Percentiles rank a stretch among this genome's conserved stretches.
Conservation (phyloP, 2,113 vertebrate genomes). For the Pholis gunnellus region DNA sequence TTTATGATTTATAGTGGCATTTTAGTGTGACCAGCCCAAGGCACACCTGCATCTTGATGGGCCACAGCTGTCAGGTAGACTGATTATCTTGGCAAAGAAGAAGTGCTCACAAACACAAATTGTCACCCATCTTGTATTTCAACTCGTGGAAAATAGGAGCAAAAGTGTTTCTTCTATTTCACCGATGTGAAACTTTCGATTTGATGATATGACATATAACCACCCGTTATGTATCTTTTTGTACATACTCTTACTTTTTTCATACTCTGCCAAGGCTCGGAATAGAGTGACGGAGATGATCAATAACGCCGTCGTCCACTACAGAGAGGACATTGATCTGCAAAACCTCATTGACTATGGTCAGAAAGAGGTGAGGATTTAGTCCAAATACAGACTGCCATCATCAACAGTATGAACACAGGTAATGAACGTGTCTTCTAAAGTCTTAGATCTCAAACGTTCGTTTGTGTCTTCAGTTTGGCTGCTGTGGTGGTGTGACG, state of each 20-base stretch:
- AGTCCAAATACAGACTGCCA: not conserved
- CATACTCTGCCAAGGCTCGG: slow-evolving; percentile 81
- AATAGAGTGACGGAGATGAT: slow-evolving; percentile 89
- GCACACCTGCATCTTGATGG: not conserved
- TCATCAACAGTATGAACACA: not conserved
- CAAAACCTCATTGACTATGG: slow-evolving; percentile 95
- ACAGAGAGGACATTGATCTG: slow-evolving; percentile 91
- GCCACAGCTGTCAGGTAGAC: not conserved
- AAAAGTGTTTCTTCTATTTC: not conserved
- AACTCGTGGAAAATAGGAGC: too few relatives aligned
- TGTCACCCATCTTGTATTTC: too few relatives aligned
- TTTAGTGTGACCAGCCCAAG: not conserved
- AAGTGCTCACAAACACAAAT: too few relatives aligned
- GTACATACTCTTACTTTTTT: not conserved
- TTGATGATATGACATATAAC: not conserved
- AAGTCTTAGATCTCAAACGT: not conserved
- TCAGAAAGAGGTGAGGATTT: slow-evolving; percentile 87
- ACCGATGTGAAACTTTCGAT: not conserved
- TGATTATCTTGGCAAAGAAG: not conserved
- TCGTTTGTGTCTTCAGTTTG: slow-evolving; percentile 82
- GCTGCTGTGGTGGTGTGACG: slow-evolving; percentile 89
- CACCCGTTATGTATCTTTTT: not conserved
- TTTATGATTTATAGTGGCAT: not conserved
- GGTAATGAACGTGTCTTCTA: not conserved
- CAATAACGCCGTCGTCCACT: slow-evolving; percentile 88